Base-by-base conservation (phyloP, 2,113 vertebrate genomes). In the Amblyopsis rosae region DNA sequence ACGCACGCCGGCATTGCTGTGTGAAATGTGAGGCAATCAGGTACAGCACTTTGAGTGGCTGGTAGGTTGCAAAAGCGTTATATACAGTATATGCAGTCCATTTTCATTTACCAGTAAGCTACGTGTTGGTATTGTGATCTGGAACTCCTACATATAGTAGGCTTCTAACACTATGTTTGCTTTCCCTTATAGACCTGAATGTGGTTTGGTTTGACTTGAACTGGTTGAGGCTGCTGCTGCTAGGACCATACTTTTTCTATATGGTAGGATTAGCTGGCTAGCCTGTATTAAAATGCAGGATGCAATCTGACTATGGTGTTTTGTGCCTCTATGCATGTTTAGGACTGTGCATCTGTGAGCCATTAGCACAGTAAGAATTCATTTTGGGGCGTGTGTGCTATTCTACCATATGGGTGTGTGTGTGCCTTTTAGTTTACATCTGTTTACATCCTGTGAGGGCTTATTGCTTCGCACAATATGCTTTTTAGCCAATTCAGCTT, bases 331-430 rank as follows among this genome's bases (percentile, higher is more conserved):
- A 47, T 15, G 59, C 16, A 50, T 57, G 53, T 35, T 41, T 54
- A 54, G 79, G 77, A 48, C 63, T 63, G 57, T 67, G 80, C 65
- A 68, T 82, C 82, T 83, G 75, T 68, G 59, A 81, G 50, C 65
- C 69, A 77, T 76, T 89, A 62, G 32, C 0, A 46, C 67, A 69
- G 72, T 51, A 66, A 65, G 61, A 62, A 67, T 58, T 26, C 9
- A 16, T 17, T 56, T 50, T 9, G 9, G 35, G 41, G 62, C 47
- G 62, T 19, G 48, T 65, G 63, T 65, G 51, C 32, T 19, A n/a
- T 57, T 53, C 9, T 26, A 15, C 50, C 41, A 17, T 65, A 26
- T 65, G 62, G 33, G 62, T 65, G 49, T 54, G 56, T 56, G 50
- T 65, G 12, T 70, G 49, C n/a, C 12, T 55, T 33, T 41, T 59